Evolutionary conservation across 2,797 vertebrate genomes (phyloP), one percentile per base, ranked within the genome.

Genomic region (Meriones psammophilus): DNA sequence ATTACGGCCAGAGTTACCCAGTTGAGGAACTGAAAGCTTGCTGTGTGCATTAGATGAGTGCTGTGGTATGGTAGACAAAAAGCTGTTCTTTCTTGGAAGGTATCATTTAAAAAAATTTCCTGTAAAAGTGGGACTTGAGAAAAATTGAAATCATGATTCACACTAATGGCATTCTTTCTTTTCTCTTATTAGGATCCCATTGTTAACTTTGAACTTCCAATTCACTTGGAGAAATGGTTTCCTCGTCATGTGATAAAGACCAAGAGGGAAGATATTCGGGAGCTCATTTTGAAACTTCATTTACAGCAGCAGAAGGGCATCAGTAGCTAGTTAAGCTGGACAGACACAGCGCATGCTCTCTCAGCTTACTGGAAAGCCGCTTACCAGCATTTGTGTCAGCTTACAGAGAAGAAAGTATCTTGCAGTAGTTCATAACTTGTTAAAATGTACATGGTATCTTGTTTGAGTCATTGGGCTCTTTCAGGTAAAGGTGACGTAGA

Each of bases 241-340:
- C 98, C 99, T 95, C 99, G 99, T 94, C 99, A 99, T 90, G 98
- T 99, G 95, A 99, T 99, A 96, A 99, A 99, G 96, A 98, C 98
- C 97, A 99, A 99, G 98, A 98, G 99, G 92, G 99, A 99, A 83
- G 99, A 99, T 97, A 99, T 99, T 98, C 98, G 99, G 97, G 99
- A 99, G 95, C 98, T 99, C 87, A 99, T 99, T 91, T 98, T 99
- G 93, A 98, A 99, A 96, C 98, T 99, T 80, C 99, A 99, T 97
- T 98, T 99, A 78, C 98, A 99, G 93, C 98, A 98, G 96, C 99
- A 99, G 94, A 98, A 98, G 88, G 98, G 95, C 97, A 98, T 94
- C 89, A 98, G 91, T 94, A 98, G 96, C 98, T 98, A 98, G 98
- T 98, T 87, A 98, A 98, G 92, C 93, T 94, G 74, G 78, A 64